Conservation (phyloP, 2,888 invertebrate genomes). For the Biston betularia region DNA sequence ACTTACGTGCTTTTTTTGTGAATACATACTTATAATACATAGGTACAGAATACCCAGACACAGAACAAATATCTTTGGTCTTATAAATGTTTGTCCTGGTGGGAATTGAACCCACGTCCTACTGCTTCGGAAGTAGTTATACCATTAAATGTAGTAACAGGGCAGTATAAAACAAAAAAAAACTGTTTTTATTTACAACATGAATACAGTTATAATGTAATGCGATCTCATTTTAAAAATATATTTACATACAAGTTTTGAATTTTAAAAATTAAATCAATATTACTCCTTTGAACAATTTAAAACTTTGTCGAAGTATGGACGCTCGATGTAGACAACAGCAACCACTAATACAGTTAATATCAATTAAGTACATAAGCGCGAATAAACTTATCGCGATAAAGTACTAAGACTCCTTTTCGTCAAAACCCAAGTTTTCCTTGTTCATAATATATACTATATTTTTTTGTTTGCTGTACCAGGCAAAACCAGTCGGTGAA, state of each 20-base stretch:
- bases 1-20: too few relatives aligned
- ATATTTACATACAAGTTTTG: constrained; percentile 8
- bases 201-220: background rate
- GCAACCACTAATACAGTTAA: background rate
- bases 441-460: constrained; percentile 44
- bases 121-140: too few relatives aligned
- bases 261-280: constrained; percentile 12
- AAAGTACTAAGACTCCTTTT: constrained; percentile 8
- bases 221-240: background rate
- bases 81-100: too few relatives aligned
- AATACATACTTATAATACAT: too few relatives aligned
- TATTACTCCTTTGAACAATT: background rate
- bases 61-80: too few relatives aligned
- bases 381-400: constrained; percentile 2
- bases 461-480: constrained; percentile 50
- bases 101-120: too few relatives aligned
- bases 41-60: too few relatives aligned
- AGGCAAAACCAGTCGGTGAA: constrained; percentile 56
- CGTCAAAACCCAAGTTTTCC: constrained; percentile 51
- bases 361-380: background rate
- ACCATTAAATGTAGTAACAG: too few relatives aligned
- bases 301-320: background rate
- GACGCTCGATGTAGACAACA: too few relatives aligned
- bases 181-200: background rate
- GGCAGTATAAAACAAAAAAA: too few relatives aligned